phyloP scores from a whole-genome alignment of 2,888 invertebrate species.

The Rotaria sp. region DNA sequence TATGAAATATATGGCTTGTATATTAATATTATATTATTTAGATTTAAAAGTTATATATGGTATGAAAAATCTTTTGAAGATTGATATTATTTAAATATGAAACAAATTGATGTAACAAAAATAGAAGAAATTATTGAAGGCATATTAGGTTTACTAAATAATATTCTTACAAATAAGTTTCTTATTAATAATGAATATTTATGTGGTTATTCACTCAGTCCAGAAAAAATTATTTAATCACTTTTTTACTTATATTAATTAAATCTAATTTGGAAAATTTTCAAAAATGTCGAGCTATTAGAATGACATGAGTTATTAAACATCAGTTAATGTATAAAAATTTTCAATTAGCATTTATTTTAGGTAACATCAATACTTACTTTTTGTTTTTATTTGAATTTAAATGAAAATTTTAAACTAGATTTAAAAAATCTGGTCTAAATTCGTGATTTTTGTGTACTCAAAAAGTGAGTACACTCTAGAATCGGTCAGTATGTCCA shows the following conservation, averaged over 20 bases:
- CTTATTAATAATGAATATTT: background rate
- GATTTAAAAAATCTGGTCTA: no score
- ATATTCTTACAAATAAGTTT: background rate
- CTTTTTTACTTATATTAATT: conserved; percentile 26
- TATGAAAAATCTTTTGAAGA: background rate
- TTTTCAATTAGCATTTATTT: background rate
- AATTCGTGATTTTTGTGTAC: no score
- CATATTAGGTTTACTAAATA: background rate
- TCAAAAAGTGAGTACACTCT: no score
- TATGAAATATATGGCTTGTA: background rate
- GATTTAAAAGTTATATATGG: background rate
- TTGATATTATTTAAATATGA: background rate
- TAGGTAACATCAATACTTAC: background rate
- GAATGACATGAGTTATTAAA: conserved; percentile 36
- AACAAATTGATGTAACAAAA: background rate
- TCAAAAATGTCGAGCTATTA: conserved; percentile 28
- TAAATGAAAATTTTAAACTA: no score
- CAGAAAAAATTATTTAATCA: background rate
- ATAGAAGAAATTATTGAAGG: background rate
- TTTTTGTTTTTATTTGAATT: background rate
- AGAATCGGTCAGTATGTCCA: no score
- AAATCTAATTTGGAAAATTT: conserved; percentile 35
- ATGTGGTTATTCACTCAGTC: background rate
- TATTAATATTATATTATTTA: background rate
- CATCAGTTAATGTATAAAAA: no score